Evolutionary conservation across 2,888 invertebrate genomes (phyloP).

Genomic region (Cephus nigrinus): DNA sequence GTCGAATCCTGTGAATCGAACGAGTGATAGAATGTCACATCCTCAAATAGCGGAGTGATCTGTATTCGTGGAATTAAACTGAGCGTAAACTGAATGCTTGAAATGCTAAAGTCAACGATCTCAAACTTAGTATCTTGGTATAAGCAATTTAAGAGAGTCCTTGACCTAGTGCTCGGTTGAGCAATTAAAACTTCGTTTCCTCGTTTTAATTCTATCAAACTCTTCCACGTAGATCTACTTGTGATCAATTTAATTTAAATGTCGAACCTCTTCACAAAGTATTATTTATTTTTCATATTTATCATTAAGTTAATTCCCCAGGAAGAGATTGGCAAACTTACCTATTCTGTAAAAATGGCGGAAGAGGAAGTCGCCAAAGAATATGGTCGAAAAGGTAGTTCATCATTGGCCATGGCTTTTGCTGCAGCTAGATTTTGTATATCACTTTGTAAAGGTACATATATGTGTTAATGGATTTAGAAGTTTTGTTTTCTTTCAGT

Average conservation of each 20-base stretch:
- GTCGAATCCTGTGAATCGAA: not conserved
- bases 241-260: not conserved
- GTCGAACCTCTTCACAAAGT: not conserved
- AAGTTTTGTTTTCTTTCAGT: not conserved
- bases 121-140: not conserved
- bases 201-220: not conserved
- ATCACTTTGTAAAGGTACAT: constrained; percentile 68
- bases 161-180: not conserved
- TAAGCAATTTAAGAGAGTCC: not conserved
- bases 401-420: constrained; percentile 73
- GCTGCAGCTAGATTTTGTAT: constrained; percentile 73
- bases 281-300: not conserved
- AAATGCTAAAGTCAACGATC: not conserved
- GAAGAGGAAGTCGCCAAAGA: constrained; percentile 73
- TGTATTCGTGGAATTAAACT: not conserved
- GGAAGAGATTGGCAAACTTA: constrained; percentile 64
- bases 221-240: not conserved
- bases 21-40: not conserved
- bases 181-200: not conserved
- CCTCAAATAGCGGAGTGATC: not conserved
- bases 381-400: constrained; percentile 71
- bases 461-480: not conserved
- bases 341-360: constrained; percentile 66
- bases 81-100: not conserved
- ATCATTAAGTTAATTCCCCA: constrained; percentile 41